These are phyloP conservation scores for Corythoichthys haematopterus DNA, from an alignment of 2,113 vertebrate genomes.

Conservation along the genomic window DNA sequence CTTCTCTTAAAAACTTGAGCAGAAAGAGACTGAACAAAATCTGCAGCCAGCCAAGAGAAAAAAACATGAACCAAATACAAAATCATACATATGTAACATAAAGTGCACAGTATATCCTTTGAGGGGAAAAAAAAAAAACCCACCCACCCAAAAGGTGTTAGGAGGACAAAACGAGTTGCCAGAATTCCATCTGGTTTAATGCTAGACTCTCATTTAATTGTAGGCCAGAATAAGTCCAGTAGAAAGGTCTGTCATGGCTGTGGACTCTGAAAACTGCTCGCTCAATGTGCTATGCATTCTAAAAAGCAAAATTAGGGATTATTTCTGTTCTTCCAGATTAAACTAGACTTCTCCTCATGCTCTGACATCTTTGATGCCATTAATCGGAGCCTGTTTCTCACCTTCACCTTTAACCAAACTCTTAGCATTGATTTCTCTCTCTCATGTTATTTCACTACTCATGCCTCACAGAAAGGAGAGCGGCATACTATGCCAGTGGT, in stretches of 20 bases:
- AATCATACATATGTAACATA: slow-evolving; percentile 31
- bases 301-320: slow-evolving; percentile 34
- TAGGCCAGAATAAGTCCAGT: slow-evolving; percentile 25
- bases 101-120: slow-evolving; percentile 14
- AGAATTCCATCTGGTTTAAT: slow-evolving; percentile 41
- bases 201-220: slow-evolving; percentile 36
- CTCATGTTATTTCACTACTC: slow-evolving; percentile 33
- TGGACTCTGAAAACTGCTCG: slow-evolving; percentile 13
- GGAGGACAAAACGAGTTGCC: slow-evolving; percentile 5
- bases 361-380: slow-evolving; percentile 13
- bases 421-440: slow-evolving; percentile 38
- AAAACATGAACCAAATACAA: not conserved
- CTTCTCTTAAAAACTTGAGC: slow-evolving; percentile 36
- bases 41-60: not conserved
- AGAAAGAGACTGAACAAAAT: slow-evolving; percentile 19
- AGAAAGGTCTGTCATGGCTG: slow-evolving; percentile 17
- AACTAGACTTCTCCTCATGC: slow-evolving; percentile 14
- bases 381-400: slow-evolving; percentile 37
- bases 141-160: slow-evolving; percentile 32
- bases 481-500: slow-evolving; percentile 20
- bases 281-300: slow-evolving; percentile 44
- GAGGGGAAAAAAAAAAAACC: slow-evolving; percentile 18
- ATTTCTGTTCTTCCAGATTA: slow-evolving; percentile 13
- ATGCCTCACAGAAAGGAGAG: slow-evolving; percentile 32
- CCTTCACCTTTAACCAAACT: slow-evolving; percentile 42